phyloP scores from a whole-genome alignment of 2,888 invertebrate species.

The Plusia festucae region DNA sequence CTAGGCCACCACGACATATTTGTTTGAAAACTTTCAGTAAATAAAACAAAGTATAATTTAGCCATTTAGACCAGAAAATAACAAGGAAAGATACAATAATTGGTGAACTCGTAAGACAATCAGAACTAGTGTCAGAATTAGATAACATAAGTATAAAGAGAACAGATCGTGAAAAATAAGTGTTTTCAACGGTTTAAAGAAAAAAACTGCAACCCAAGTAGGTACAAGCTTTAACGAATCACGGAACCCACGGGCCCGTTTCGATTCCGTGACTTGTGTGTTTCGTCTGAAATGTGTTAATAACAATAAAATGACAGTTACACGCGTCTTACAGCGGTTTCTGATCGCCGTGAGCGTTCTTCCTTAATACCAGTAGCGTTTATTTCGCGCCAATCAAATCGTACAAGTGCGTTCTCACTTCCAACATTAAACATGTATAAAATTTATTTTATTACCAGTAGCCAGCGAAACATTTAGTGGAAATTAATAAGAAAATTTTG shows the following conservation, averaged over 20 bases:
- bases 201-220: not conserved
- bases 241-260: not conserved
- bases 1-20: too few relatives aligned
- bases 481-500: conserved; percentile 10
- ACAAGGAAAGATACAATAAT: too few relatives aligned
- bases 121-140: too few relatives aligned
- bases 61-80: too few relatives aligned
- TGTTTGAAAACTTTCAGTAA: too few relatives aligned
- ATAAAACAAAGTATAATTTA: too few relatives aligned
- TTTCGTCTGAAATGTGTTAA: not conserved
- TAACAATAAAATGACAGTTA: conserved; percentile 5
- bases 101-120: too few relatives aligned
- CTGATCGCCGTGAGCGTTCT: not conserved
- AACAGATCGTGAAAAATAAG: too few relatives aligned
- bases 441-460: conserved; percentile 23
- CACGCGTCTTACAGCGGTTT: not conserved
- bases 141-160: too few relatives aligned
- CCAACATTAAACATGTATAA: conserved; percentile 14
- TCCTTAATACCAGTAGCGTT: conserved; percentile 11
- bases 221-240: not conserved
- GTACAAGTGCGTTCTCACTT: not conserved
- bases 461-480: conserved; percentile 19
- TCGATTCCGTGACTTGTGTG: too few relatives aligned
- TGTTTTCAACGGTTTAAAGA: too few relatives aligned
- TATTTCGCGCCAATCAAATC: conserved; percentile 14